Evolutionary conservation across 1,140 invertebrate genomes (phyloP).

Genomic region (Luehdorfia chinensis): DNA sequence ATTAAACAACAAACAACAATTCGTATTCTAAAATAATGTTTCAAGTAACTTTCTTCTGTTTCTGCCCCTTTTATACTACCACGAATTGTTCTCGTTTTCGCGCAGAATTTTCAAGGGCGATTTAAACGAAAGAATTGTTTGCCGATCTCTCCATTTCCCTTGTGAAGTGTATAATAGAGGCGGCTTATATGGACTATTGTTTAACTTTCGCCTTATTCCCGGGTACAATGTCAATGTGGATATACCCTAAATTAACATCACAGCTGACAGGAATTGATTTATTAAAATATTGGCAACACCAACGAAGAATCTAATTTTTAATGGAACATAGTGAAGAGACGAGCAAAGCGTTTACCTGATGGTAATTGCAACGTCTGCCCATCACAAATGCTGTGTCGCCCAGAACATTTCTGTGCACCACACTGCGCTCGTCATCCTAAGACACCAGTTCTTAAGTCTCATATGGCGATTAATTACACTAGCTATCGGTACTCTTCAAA

Average conservation of each 20-base stretch:
- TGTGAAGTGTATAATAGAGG: conserved; percentile 38
- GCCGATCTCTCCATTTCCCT: conserved; percentile 46
- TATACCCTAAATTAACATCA: conserved; percentile 15
- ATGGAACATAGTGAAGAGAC: too few relatives aligned
- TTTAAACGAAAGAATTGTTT: conserved; percentile 36
- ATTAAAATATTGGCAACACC: neutral
- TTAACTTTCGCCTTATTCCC: conserved; percentile 27
- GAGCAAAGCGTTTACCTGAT: too few relatives aligned
- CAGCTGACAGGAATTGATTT: neutral
- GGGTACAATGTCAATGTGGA: neutral
- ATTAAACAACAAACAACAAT: too few relatives aligned
- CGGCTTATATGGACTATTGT: conserved; percentile 28
- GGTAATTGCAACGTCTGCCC: too few relatives aligned
- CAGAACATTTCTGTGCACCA: too few relatives aligned
- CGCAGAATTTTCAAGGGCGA: conserved; percentile 6
- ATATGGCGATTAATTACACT: too few relatives aligned
- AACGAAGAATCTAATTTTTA: neutral
- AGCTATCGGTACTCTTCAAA: too few relatives aligned
- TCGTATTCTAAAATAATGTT: too few relatives aligned
- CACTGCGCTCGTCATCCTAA: too few relatives aligned
- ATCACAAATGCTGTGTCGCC: too few relatives aligned
- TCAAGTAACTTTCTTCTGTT: conserved; percentile 10
- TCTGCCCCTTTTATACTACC: conserved; percentile 2
- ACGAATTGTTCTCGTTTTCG: conserved; percentile 9
- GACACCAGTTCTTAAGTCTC: too few relatives aligned